Percentiles rank a stretch among this genome's conserved stretches.
phyloP scores from a whole-genome alignment of 2,888 invertebrate genomes.

The Tribolium freemani region DNA sequence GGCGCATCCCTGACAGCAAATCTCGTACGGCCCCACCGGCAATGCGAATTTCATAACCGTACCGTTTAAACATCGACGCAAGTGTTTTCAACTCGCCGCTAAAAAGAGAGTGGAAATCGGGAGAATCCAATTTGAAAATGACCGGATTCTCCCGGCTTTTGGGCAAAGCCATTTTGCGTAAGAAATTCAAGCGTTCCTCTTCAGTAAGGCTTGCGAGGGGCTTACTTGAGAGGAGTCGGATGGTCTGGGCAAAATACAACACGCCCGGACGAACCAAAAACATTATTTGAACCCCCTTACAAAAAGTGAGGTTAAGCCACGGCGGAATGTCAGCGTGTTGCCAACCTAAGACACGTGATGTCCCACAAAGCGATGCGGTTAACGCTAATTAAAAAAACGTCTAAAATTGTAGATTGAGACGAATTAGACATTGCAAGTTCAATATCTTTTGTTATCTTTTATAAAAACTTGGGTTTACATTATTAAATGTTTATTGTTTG shows the following conservation, averaged over 20 bases:
- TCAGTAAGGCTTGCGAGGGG: not conserved
- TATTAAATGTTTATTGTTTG: too few species aligned
- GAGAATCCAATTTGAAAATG: constrained; percentile 78
- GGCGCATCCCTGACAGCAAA: constrained; percentile 81
- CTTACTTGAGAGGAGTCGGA: not conserved
- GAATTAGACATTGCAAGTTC: too few species aligned
- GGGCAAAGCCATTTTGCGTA: constrained; percentile 62
- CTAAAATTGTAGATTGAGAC: too few species aligned
- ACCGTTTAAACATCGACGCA: constrained; percentile 81
- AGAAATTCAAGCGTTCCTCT: constrained; percentile 13
- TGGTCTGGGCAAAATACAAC: not conserved
- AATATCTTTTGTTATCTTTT: too few species aligned
- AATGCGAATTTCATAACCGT: constrained; percentile 89
- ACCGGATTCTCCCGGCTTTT: constrained; percentile 73
- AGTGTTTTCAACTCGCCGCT: constrained; percentile 84
- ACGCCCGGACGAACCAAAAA: constrained; percentile 1
- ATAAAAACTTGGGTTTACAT: too few species aligned
- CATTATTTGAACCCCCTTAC: constrained; percentile 3
- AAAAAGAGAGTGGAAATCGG: constrained; percentile 84
- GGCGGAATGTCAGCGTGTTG: not conserved
- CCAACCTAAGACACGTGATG: not conserved
- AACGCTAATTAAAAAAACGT: too few species aligned
- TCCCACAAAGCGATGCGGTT: not conserved
- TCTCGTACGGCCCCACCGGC: constrained; percentile 98
- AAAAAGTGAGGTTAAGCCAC: constrained; percentile 1